Evolutionary conservation across 2,888 invertebrate genomes (phyloP), one percentile per base, ranked within the genome.

Genomic region (Chydorus sphaericus): DNA sequence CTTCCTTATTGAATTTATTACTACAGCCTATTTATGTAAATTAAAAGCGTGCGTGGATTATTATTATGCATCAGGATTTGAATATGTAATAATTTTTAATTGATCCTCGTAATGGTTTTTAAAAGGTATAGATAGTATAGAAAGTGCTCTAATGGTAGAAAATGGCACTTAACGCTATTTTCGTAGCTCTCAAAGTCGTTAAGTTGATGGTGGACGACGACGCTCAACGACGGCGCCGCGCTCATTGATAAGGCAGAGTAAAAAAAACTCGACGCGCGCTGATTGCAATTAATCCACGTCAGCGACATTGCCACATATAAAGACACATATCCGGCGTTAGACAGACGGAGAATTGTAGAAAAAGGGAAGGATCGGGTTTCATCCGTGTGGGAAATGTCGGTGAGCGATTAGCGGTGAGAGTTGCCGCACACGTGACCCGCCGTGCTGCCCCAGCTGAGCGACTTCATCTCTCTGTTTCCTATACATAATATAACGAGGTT

Each of bases 251-350:
- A 44, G 16, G 16, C 20, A 8, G 10, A 38, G 16, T 16, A n/a
- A 14, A 38, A 14, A 39, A 10, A 39, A n/a, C n/a, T n/a, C n/a
- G n/a, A n/a, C n/a, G n/a, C n/a, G n/a, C n/a, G n/a, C n/a, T n/a
- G n/a, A n/a, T n/a, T 44, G 44, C 28, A 44, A 44, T 44, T 44
- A 44, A 44, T 44, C 44, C 44, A 44, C n/a, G 44, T 44, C 44
- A 14, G 16, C 28, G 11, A 44, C 44, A 44, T 44, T 2, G 44
- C 44, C 44, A 44, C 44, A 44, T 44, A 44, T 14, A 38, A n/a
- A 36, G 10, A 39, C 28, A n/a, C n/a, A n/a, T n/a, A n/a, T n/a
- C n/a, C n/a, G n/a, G n/a, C n/a, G n/a, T n/a, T n/a, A n/a, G n/a
- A n/a, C n/a, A n/a, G n/a, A n/a, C n/a, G n/a, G n/a, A n/a, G n/a